Conservation (phyloP, 2,888 invertebrate genomes). For the Hemistola chrysoprasaria region DNA sequence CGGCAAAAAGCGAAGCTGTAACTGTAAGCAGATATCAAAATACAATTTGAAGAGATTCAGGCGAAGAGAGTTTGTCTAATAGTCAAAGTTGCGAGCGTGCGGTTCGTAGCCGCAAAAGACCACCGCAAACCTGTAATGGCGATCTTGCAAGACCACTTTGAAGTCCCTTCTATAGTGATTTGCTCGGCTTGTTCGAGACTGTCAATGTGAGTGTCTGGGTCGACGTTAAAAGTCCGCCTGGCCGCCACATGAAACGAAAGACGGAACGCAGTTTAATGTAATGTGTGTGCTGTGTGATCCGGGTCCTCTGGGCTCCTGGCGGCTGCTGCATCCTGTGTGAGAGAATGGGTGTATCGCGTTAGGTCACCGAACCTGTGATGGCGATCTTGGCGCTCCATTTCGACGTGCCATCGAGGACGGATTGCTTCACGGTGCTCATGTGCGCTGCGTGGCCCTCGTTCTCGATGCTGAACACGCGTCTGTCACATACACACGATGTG, state of each 20-base stretch:
- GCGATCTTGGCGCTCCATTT: conserved; percentile 99
- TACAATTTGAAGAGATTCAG: conserved; percentile 64
- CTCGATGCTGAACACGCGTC: conserved; percentile 98
- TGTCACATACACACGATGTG: conserved; percentile 79
- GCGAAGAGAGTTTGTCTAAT: conserved; percentile 79
- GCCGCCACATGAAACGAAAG: conserved; percentile 80
- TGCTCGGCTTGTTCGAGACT: conserved; percentile 98
- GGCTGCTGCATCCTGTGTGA: conserved; percentile 30
- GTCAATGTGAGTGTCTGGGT: conserved; percentile 98
- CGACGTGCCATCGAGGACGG: conserved; percentile 99
- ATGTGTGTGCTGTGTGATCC: conserved; percentile 53
- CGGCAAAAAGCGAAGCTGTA: conserved; percentile 23
- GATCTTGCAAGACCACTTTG: conserved; percentile 99
- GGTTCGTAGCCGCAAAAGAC: conserved; percentile 80
- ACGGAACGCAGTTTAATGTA: conserved; percentile 68
- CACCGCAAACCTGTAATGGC: conserved; percentile 96
- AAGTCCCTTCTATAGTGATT: conserved; percentile 99
- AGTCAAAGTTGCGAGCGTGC: conserved; percentile 79
- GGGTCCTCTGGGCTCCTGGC: conserved; percentile 20
- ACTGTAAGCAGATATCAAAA: conserved; percentile 68
- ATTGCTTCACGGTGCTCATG: conserved; percentile 99
- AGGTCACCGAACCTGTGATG: conserved; percentile 96
- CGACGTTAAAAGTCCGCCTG: conserved; percentile 98
- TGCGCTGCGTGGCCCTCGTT: conserved; percentile 96
- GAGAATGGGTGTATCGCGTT: conserved; percentile 38